A percentile compares a stretch with the other conserved stretches of the same genome.
phyloP scores from a whole-genome alignment of 2,797 vertebrate species.

The Champsocephalus gunnari region DNA sequence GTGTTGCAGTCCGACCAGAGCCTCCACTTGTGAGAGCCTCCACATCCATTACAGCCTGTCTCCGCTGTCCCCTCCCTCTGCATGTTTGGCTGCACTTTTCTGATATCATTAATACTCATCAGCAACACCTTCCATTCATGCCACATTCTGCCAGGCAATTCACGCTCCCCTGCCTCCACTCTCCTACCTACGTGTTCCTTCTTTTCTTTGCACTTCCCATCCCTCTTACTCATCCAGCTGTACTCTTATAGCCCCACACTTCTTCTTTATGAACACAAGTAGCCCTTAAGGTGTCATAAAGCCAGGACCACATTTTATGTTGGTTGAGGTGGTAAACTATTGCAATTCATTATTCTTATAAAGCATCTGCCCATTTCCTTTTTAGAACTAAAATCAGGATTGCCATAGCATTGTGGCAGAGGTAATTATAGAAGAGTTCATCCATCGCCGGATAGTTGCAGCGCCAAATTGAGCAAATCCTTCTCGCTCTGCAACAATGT shows the following conservation, averaged over 20 bases:
- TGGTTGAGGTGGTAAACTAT: neutral
- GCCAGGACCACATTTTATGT: neutral
- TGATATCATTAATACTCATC: constrained; percentile 81
- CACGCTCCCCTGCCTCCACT: constrained; percentile 57
- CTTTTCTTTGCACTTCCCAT: constrained; percentile 40
- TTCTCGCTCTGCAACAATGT: too few species aligned
- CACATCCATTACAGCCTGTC: constrained; percentile 75
- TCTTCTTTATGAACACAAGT: neutral
- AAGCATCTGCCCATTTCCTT: too few species aligned
- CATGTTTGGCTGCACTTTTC: constrained; percentile 75
- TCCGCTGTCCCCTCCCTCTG: constrained; percentile 52
- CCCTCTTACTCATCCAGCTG: constrained; percentile 28
- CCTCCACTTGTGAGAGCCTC: constrained; percentile 49
- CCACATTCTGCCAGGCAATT: constrained; percentile 61
- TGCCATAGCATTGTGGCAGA: too few species aligned
- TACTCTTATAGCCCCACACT: neutral
- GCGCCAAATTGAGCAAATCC: too few species aligned
- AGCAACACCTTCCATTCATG: constrained; percentile 66
- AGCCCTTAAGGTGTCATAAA: neutral
- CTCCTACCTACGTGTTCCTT: constrained; percentile 44
- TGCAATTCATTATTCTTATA: too few species aligned
- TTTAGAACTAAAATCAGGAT: too few species aligned
- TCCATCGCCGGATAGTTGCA: too few species aligned
- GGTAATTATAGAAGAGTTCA: too few species aligned
- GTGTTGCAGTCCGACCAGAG: constrained; percentile 61